Conservation (phyloP, 2,797 vertebrate genomes). For the Steatocranus sp. region DNA sequence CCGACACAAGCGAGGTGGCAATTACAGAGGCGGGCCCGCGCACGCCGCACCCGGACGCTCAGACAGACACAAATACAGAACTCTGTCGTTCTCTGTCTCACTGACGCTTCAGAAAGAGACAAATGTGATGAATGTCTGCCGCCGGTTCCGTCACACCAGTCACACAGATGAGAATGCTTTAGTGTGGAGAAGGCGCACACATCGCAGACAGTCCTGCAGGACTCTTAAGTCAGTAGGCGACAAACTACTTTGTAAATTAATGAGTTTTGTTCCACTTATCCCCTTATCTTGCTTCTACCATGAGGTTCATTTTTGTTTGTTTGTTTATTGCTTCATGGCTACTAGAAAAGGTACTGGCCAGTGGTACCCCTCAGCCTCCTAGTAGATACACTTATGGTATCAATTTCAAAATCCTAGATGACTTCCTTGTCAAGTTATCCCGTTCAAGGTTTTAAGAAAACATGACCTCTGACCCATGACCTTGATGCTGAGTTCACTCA, state of each 20-base stretch:
- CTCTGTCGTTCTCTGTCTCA: not conserved
- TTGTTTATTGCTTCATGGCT: not conserved
- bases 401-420: not conserved
- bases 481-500: not conserved
- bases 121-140: constrained; percentile 25
- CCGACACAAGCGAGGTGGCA: not conserved
- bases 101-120: not conserved
- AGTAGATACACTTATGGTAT: not conserved
- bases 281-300: not conserved
- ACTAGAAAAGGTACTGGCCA: not conserved
- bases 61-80: not conserved
- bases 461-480: not conserved
- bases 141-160: not conserved
- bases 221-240: not conserved
- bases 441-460: not conserved
- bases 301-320: not conserved
- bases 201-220: not conserved
- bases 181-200: not conserved
- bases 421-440: not conserved
- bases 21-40: not conserved
- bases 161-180: not conserved
- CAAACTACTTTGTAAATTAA: not conserved
- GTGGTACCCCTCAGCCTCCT: not conserved
- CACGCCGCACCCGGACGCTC: not conserved
- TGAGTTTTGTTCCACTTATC: not conserved